phyloP scores from a whole-genome alignment of 2,113 vertebrate species.

The Petromus typicus region DNA sequence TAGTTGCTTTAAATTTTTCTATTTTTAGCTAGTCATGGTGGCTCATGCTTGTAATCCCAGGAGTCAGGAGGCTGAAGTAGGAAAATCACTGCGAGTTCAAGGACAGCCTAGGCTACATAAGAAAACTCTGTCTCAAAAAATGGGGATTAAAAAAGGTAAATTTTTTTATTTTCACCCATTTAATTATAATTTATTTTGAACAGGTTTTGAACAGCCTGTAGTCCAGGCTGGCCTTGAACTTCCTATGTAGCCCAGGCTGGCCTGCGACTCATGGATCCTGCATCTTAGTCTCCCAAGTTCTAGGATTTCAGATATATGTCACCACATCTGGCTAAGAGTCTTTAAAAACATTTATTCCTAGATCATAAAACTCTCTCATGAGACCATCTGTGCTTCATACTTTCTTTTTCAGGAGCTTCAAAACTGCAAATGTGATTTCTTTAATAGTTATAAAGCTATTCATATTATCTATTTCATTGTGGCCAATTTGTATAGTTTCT shows the following conservation, averaged over 20 bases:
- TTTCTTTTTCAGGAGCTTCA: background rate
- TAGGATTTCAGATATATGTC: background rate
- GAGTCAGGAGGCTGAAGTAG: too few species aligned
- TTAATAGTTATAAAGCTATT: background rate
- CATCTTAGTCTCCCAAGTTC: background rate
- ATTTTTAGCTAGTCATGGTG: too few species aligned
- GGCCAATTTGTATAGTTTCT: background rate
- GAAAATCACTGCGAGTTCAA: too few species aligned
- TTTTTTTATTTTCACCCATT: background rate
- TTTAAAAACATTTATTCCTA: background rate
- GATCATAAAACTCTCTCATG: background rate
- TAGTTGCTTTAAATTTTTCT: background rate
- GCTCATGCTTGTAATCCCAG: too few species aligned
- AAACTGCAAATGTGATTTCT: background rate
- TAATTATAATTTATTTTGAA: background rate
- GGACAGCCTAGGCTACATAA: too few species aligned
- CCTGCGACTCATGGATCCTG: background rate
- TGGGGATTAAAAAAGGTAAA: too few species aligned
- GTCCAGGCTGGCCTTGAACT: background rate
- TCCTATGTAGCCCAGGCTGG: background rate
- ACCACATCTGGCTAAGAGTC: background rate
- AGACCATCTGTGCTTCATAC: background rate
- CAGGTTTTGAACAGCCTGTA: background rate
- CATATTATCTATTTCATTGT: background rate
- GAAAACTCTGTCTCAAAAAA: too few species aligned